Evolutionary conservation across 2,797 vertebrate genomes (phyloP), one percentile per base, ranked within the genome.

Genomic region (Eospalax fontanierii): DNA sequence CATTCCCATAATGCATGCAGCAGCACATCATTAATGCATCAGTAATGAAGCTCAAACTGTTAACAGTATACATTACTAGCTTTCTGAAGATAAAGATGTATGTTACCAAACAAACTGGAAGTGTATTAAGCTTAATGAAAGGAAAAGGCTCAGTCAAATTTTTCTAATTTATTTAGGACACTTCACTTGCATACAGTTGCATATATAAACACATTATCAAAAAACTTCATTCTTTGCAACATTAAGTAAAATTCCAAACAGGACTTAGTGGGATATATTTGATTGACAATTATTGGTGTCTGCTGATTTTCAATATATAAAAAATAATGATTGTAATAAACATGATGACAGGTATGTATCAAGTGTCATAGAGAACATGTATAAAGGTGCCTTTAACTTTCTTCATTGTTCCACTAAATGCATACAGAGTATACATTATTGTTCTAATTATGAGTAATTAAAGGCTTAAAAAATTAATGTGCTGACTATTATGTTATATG

Each of bases 1-100:
- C 15, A 93, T 89, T 80, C 57, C 90, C 28, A 95, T 82, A 71
- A 85, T 71, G 90, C 4, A 50, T 19, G 57, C 40, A 40, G 28
- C 83, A 94, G 65, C 4, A 85, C 6, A 80, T 90, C 54, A 65
- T 91, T 91, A 90, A 86, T 87, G 33, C 8, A 92, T 24, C 21
- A 57, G 10, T 66, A 50, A 94, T 54, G 14, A 9, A 54, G 50
- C 19, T 96, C 24, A 93, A 81, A 94, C 33, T 95, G 33, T 76
- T 92, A 46, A 57, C 43, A 90, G 7, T 84, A 78, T 33, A 84
- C 88, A 95, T 1, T 46, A 90, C n/a, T 80, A 93, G 92, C 50
- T 24, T 95, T 85, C 50, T 93, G 35, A 96, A 78, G 24, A 82
- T 75, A 95, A 81, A 89, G 46, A 83, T 91, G 1, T 2, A 7